Conservation (phyloP, 1,140 invertebrate genomes). For the Lepidotrigona ventralis region DNA sequence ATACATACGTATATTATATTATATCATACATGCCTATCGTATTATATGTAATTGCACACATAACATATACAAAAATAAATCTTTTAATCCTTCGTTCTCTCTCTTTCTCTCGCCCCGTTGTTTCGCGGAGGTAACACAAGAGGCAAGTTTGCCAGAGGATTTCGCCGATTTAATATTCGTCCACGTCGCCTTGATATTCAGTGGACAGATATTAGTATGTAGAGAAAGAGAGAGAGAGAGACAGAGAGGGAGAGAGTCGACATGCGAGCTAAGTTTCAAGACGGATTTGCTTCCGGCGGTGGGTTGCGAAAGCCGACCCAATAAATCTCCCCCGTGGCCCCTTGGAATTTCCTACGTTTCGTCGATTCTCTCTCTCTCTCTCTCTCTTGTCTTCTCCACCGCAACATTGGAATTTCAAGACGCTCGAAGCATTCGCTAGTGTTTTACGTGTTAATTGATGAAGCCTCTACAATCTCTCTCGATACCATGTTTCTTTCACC, state of each 20-base stretch:
- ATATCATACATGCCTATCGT: too few relatives aligned
- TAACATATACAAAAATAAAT: too few relatives aligned
- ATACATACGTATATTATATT: too few relatives aligned
- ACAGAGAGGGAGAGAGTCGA: not conserved
- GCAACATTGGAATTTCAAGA: slow-evolving; percentile 20
- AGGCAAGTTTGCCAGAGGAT: slow-evolving; percentile 38
- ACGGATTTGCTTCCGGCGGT: slow-evolving; percentile 54
- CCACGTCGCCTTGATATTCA: slow-evolving; percentile 62
- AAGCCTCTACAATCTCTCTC: not conserved
- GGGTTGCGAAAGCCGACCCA: slow-evolving; percentile 23
- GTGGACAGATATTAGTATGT: slow-evolving; percentile 66
- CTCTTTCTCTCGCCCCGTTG: not conserved
- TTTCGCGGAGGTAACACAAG: not conserved
- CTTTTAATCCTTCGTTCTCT: not conserved
- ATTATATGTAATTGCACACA: too few relatives aligned
- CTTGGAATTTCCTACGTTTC: slow-evolving; percentile 31
- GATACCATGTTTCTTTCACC: not conserved
- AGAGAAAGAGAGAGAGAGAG: slow-evolving; percentile 17
- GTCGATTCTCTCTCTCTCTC: not conserved
- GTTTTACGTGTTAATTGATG: slow-evolving; percentile 35
- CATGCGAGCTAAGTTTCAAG: slow-evolving; percentile 50
- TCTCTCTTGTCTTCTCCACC: too few relatives aligned
- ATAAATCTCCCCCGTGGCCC: slow-evolving; percentile 39
- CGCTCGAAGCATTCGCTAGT: slow-evolving; percentile 7
- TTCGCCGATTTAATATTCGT: slow-evolving; percentile 64